Percentiles rank a stretch among this genome's conserved stretches.
Evolutionary conservation across 2,888 invertebrate genomes (phyloP).

Genomic region (Balanococcus diminutus): DNA sequence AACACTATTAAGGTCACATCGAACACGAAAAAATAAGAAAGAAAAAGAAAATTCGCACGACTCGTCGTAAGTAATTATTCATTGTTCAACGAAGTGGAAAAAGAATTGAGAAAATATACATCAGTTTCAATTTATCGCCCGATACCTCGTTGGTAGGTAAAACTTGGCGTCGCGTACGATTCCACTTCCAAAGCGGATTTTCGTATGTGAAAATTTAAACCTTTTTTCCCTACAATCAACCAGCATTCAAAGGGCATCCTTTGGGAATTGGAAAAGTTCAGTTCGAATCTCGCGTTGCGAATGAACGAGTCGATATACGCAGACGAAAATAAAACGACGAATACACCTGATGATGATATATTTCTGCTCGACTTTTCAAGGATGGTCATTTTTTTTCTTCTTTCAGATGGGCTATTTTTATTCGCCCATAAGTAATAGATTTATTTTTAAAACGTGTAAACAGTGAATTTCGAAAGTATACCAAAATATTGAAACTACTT

Average conservation of each 20-base stretch:
- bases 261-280: not conserved
- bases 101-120: not conserved
- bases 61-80: not conserved
- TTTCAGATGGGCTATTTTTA: not conserved
- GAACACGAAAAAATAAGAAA: too few species aligned
- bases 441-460: not conserved
- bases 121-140: not conserved
- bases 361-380: not conserved
- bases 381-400: not conserved
- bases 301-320: not conserved
- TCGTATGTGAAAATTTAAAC: not conserved
- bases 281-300: not conserved
- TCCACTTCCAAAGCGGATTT: not conserved
- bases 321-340: not conserved
- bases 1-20: too few species aligned
- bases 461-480: too few species aligned
- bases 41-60: too few species aligned
- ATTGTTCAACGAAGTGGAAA: not conserved
- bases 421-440: not conserved
- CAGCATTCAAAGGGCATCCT: not conserved
- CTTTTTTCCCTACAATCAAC: not conserved
- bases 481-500: too few species aligned
- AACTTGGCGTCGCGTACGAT: not conserved
- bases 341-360: slow-evolving; percentile 11
- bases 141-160: not conserved